Evolutionary conservation across 2,797 vertebrate genomes (phyloP).

Genomic region (Geotria australis): DNA sequence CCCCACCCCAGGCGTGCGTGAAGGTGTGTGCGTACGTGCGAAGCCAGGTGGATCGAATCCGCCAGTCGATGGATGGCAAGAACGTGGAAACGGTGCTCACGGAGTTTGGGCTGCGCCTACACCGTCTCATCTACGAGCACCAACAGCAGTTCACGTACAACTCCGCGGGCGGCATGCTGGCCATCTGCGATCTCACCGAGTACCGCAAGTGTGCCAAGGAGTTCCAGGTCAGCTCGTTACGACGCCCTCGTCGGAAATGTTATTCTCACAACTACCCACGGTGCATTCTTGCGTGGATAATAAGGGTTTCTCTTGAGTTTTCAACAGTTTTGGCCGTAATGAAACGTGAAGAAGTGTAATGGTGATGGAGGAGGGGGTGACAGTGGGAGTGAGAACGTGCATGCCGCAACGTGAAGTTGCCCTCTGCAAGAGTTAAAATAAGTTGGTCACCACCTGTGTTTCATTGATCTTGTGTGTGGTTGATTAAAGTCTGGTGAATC

Average conservation of each 20-base stretch:
- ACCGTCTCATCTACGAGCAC: constrained; percentile 81
- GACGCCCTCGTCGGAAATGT: background rate
- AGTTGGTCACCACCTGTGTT: too few relatives aligned
- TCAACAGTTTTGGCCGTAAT: too few relatives aligned
- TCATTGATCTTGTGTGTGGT: too few relatives aligned
- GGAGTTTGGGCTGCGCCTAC: constrained; percentile 78
- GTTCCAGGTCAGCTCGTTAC: constrained; percentile 36
- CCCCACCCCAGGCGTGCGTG: constrained; percentile 39
- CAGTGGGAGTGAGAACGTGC: too few relatives aligned
- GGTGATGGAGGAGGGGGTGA: too few relatives aligned
- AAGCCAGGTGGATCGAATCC: constrained; percentile 76
- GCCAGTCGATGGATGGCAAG: constrained; percentile 91
- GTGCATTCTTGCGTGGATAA: too few relatives aligned
- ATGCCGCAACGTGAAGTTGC: too few relatives aligned
- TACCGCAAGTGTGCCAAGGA: constrained; percentile 91
- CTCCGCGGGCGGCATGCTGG: constrained; percentile 96
- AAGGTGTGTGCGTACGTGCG: constrained; percentile 78
- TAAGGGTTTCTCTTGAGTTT: too few relatives aligned
- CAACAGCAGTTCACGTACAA: constrained; percentile 92
- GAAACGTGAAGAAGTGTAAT: too few relatives aligned
- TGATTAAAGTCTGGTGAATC: too few relatives aligned
- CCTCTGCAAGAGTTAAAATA: too few relatives aligned
- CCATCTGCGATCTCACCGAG: constrained; percentile 91
- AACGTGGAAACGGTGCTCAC: constrained; percentile 90
- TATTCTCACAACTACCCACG: background rate